Conservation (phyloP, 2,113 vertebrate species). For the Xerus inauris region DNA sequence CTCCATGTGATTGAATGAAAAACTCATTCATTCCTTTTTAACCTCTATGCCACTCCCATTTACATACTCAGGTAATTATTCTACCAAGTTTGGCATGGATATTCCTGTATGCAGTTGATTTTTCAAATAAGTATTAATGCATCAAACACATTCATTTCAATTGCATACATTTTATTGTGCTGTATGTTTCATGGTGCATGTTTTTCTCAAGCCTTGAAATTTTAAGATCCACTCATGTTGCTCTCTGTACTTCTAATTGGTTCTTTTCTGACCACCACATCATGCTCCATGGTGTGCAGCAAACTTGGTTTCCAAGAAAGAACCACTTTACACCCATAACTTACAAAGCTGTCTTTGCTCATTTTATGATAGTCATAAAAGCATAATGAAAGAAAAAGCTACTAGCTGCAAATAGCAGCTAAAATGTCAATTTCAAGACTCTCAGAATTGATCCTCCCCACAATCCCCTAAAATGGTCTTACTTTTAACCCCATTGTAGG, state of each 20-base stretch:
- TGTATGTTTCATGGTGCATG: not conserved
- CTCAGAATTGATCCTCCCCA: conserved; percentile 36
- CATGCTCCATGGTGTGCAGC: not conserved
- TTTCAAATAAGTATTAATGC: not conserved
- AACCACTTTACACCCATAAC: not conserved
- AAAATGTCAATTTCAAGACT: conserved; percentile 42
- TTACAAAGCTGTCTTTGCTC: not conserved
- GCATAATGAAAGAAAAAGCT: conserved; percentile 47
- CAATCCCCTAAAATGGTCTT: conserved; percentile 17
- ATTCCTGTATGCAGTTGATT: not conserved
- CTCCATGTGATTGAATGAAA: not conserved
- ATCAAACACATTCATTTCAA: not conserved
- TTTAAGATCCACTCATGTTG: not conserved
- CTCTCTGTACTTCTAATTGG: not conserved
- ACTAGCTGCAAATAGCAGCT: not conserved
- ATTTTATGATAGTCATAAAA: conserved; percentile 43
- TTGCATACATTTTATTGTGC: not conserved
- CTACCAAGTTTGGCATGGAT: not conserved
- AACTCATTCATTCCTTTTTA: conserved; percentile 27
- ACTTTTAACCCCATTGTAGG: conserved; percentile 20
- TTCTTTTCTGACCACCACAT: not conserved
- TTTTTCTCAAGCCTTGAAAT: not conserved
- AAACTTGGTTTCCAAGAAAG: not conserved
- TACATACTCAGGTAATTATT: not conserved
- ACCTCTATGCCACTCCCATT: not conserved